phyloP scores from a whole-genome alignment of 2,113 vertebrate species.

The Ornithorhynchus anatinus region DNA sequence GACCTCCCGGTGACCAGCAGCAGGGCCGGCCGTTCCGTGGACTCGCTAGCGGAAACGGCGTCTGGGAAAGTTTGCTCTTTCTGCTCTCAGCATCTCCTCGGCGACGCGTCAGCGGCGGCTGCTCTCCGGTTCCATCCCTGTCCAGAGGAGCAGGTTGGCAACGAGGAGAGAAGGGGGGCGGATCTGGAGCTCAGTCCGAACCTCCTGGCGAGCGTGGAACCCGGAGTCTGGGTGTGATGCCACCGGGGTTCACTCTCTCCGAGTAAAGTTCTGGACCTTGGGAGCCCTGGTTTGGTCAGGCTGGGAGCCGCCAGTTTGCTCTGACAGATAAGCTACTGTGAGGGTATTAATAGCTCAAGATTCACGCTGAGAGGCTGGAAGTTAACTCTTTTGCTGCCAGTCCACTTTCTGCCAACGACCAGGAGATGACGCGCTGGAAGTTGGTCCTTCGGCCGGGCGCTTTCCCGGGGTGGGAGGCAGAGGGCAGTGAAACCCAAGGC shows the following conservation, averaged over 20 bases:
- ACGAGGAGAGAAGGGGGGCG: neutral
- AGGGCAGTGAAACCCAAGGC: neutral
- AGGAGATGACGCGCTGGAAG: neutral
- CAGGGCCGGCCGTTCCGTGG: neutral
- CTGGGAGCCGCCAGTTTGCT: slow-evolving; percentile 30
- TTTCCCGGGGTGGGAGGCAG: neutral
- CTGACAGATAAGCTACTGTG: slow-evolving; percentile 66
- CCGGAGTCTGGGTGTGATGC: neutral
- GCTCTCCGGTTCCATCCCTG: neutral
- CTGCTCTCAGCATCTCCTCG: neutral
- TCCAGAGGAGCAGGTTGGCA: neutral
- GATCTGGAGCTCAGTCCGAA: slow-evolving; percentile 52
- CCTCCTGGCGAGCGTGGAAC: slow-evolving; percentile 4
- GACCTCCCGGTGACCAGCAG: neutral
- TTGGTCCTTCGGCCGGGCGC: no score
- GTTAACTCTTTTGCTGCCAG: slow-evolving; percentile 72
- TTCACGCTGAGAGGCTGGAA: slow-evolving; percentile 63
- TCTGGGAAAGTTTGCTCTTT: slow-evolving; percentile 29
- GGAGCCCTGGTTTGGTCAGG: neutral
- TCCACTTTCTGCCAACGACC: neutral
- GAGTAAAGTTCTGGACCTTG: slow-evolving; percentile 54
- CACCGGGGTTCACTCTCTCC: neutral
- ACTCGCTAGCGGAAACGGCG: neutral
- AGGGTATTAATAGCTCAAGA: slow-evolving; percentile 79
- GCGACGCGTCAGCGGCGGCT: neutral